Evolutionary conservation across 1,140 invertebrate species (phyloP).

Genomic region (Aplysia californica): DNA sequence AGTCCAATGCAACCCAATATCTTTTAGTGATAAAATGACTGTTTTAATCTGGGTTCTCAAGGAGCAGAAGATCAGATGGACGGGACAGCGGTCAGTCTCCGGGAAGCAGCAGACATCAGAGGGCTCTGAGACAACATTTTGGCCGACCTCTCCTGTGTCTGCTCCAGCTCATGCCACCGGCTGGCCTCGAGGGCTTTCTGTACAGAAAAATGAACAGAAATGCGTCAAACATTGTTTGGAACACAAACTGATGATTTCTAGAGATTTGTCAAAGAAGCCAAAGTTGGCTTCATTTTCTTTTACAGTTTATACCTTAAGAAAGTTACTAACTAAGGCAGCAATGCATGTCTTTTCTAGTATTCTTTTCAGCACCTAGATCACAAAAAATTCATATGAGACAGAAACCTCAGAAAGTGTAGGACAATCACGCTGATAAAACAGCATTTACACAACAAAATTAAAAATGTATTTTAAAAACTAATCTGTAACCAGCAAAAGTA

Average conservation of each 20-base stretch:
- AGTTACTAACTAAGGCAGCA: neutral
- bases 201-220: constrained; percentile 26
- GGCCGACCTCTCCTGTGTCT: constrained; percentile 56
- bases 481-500: too few relatives aligned
- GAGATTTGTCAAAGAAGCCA: too few relatives aligned
- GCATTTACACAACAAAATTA: too few relatives aligned
- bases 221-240: too few relatives aligned
- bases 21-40: neutral
- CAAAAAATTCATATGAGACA: neutral
- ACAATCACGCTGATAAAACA: constrained; percentile 8
- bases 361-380: neutral
- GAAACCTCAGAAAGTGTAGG: neutral
- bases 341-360: neutral
- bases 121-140: neutral
- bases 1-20: too few relatives aligned
- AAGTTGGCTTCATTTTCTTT: too few relatives aligned
- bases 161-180: constrained; percentile 61
- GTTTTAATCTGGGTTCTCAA: neutral
- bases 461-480: too few relatives aligned
- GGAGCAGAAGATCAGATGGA: neutral
- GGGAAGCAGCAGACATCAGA: neutral
- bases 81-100: neutral
- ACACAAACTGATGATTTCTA: too few relatives aligned
- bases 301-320: too few relatives aligned
- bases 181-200: constrained; percentile 59